A percentile compares a stretch with the other conserved stretches of the same genome.
These are phyloP conservation scores for Cataglyphis cursor DNA, from an alignment of 2,888 invertebrate genomes.

Conservation along the genomic window DNA sequence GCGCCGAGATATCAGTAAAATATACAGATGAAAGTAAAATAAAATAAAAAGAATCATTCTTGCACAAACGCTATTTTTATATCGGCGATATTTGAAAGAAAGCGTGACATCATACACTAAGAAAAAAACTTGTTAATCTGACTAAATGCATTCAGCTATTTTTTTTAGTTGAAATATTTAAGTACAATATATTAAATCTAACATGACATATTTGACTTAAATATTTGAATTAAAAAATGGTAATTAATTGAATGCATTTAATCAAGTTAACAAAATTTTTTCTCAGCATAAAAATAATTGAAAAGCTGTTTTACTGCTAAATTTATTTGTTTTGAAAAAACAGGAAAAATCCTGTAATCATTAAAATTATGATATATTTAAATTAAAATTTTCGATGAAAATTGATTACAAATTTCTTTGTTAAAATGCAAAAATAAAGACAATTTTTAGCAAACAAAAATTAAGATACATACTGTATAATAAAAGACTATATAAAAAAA, in stretches of 20 bases:
- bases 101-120: not conserved
- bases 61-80: not conserved
- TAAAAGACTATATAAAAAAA: not conserved
- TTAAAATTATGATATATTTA: not conserved
- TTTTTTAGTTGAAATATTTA: too few relatives aligned
- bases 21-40: not conserved
- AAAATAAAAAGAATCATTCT: not conserved
- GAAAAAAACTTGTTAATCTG: too few relatives aligned
- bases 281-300: not conserved
- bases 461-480: not conserved
- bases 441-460: not conserved
- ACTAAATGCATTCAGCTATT: too few relatives aligned
- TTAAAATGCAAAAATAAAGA: not conserved
- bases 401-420: not conserved
- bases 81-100: not conserved
- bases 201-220: too few relatives aligned
- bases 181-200: too few relatives aligned
- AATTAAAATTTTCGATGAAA: not conserved
- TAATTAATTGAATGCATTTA: too few relatives aligned
- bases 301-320: not conserved
- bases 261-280: too few relatives aligned
- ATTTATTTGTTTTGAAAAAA: constrained; percentile 4
- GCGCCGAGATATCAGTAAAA: not conserved
- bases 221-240: too few relatives aligned
- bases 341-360: not conserved